These are phyloP conservation scores for Thalassoma bifasciatum DNA, from an alignment of 2,113 vertebrate genomes.

Conservation along the genomic window DNA sequence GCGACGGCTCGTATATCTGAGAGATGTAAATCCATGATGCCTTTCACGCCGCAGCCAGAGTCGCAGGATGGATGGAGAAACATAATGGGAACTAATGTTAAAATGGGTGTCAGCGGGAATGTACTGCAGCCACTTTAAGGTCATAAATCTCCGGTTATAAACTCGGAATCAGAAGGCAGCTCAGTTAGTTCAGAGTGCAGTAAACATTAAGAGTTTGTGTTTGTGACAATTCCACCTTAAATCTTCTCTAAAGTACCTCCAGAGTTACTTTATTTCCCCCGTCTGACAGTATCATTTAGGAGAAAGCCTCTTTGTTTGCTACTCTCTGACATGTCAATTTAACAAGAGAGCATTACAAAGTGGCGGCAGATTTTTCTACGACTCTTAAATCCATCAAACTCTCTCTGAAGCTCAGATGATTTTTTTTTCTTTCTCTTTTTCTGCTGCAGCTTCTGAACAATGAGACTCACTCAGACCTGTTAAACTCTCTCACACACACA, in stretches of 20 bases:
- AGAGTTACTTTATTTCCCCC: too few species aligned
- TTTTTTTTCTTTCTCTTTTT: too few species aligned
- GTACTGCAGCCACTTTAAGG: neutral
- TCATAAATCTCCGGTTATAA: neutral
- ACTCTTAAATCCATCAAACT: too few species aligned
- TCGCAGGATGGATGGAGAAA: constrained; percentile 6
- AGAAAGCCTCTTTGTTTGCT: too few species aligned
- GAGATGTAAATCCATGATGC: constrained; percentile 39
- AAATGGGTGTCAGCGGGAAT: constrained; percentile 10
- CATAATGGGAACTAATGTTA: constrained; percentile 23
- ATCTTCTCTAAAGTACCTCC: neutral
- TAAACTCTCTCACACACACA: too few species aligned
- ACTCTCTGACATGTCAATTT: too few species aligned
- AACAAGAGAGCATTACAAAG: too few species aligned
- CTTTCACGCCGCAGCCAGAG: constrained; percentile 11
- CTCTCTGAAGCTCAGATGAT: too few species aligned
- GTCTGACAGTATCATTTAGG: too few species aligned
- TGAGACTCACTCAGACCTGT: too few species aligned
- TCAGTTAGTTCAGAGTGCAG: neutral
- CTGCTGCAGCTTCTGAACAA: too few species aligned
- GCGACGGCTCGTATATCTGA: constrained; percentile 23
- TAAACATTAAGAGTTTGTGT: neutral
- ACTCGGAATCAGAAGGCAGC: neutral
- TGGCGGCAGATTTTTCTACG: too few species aligned
- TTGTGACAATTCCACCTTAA: neutral